Evolutionary conservation across 2,113 vertebrate genomes (phyloP).

Genomic region (Pelodiscus sinensis): DNA sequence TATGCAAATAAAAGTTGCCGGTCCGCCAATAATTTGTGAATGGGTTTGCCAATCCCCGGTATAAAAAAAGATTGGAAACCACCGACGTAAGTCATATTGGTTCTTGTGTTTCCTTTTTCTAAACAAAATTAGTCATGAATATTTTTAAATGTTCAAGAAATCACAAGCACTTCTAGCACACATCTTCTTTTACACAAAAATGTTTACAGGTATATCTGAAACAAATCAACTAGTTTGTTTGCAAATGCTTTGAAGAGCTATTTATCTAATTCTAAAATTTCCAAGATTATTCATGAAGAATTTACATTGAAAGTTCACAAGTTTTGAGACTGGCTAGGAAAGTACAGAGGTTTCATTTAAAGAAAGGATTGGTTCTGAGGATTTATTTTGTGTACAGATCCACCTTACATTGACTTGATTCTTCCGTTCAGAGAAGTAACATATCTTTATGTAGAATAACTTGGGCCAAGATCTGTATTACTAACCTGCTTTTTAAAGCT

Average conservation of each 20-base stretch:
- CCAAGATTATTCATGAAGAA: neutral
- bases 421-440: neutral
- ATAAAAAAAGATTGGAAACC: too few species aligned
- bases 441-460: neutral
- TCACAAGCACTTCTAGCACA: neutral
- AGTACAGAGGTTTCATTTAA: neutral
- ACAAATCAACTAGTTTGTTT: neutral
- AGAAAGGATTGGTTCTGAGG: neutral
- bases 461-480: neutral
- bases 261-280: neutral
- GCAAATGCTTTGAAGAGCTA: neutral
- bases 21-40: too few species aligned
- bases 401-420: neutral
- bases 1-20: too few species aligned
- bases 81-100: too few species aligned
- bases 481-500: neutral
- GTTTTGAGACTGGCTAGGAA: neutral
- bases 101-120: neutral
- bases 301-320: neutral
- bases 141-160: neutral
- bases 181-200: neutral
- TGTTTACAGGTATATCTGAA: neutral
- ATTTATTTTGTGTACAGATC: neutral
- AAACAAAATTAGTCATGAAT: neutral
- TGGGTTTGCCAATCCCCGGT: too few species aligned